Base-by-base conservation (phyloP, 2,797 vertebrate species). In the Tadarida brasiliensis region DNA sequence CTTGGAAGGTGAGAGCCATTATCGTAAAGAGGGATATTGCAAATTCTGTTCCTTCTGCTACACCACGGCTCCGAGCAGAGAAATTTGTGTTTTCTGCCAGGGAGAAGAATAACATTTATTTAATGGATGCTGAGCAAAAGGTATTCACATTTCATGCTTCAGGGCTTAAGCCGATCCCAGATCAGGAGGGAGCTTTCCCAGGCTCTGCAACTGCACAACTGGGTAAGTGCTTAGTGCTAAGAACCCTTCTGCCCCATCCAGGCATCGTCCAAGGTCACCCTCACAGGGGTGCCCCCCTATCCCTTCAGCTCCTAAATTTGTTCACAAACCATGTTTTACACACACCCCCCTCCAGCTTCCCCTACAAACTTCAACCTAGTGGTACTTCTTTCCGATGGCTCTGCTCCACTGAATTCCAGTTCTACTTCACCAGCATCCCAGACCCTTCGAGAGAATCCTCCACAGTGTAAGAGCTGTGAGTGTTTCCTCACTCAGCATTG, bases 31-130 rank as follows among this genome's bases (percentile, higher is more conserved):
- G 70, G 84, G 63, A 93, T 83, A 94, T 93, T 96, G 96, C 95
- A 90, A 95, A 97, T 96, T 97, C 87, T 96, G 89, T 94, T 96
- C 96, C 94, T 96, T 97, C 96, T 97, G 91, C 87, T 97, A 47
- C 59, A 68, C 87, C 10, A 11, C 61, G 70, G 81, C 97, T 97
- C 84, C 91, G 95, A 97, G 95, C 94, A 96, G 81, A 88, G 80
- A 96, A 94, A 96, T 96, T 90, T 95, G 93, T 98, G 90, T 97
- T 97, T 97, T 96, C 96, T 97, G 96, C 94, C 97, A 97, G 82
- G 81, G 93, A 97, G 77, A 98, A 97, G 94, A 97, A 97, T 86
- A 96, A 95, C 84, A 97, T 97, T 97, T 97, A 97, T 96, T 97
- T 97, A 97, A 96, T 97, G 93, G 95, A 97, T 95, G 96, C 93